Percentiles rank a stretch among this genome's conserved stretches.
phyloP scores from a whole-genome alignment of 2,113 vertebrate species.

The Nycticorax nycticorax region DNA sequence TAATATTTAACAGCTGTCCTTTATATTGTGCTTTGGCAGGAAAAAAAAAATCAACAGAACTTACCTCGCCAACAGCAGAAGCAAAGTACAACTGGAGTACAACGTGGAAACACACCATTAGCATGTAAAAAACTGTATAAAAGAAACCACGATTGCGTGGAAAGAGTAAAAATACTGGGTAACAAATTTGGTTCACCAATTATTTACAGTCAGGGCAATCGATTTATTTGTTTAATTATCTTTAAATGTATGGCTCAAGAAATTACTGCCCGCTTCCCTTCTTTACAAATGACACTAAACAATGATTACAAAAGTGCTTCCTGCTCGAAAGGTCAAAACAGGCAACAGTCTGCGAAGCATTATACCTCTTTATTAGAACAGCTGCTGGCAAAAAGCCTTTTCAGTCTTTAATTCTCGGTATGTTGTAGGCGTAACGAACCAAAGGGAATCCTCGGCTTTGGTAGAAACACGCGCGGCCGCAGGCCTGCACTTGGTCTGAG shows the following conservation, averaged over 20 bases:
- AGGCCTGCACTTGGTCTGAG: slow-evolving; percentile 96
- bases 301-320: slow-evolving; percentile 82
- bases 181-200: slow-evolving; percentile 58
- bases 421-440: slow-evolving; percentile 90
- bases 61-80: slow-evolving; percentile 57
- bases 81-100: slow-evolving; percentile 46
- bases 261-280: slow-evolving; percentile 78
- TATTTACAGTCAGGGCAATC: slow-evolving; percentile 62
- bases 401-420: slow-evolving; percentile 85
- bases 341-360: not conserved
- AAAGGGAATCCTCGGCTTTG: slow-evolving; percentile 92
- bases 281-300: slow-evolving; percentile 61
- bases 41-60: not conserved
- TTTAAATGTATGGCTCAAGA: slow-evolving; percentile 64
- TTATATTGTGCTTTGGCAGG: slow-evolving; percentile 66
- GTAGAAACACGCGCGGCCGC: slow-evolving; percentile 94
- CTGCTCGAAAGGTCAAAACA: slow-evolving; percentile 52
- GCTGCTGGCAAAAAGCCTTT: not conserved
- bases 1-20: slow-evolving; percentile 69
- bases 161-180: slow-evolving; percentile 12
- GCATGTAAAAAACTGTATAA: slow-evolving; percentile 49
- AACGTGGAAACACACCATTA: slow-evolving; percentile 24
- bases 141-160: slow-evolving; percentile 23
- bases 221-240: slow-evolving; percentile 1
- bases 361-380: not conserved